Evolutionary conservation across 2,888 invertebrate species (phyloP).

Genomic region (Philhelius pedissequus): DNA sequence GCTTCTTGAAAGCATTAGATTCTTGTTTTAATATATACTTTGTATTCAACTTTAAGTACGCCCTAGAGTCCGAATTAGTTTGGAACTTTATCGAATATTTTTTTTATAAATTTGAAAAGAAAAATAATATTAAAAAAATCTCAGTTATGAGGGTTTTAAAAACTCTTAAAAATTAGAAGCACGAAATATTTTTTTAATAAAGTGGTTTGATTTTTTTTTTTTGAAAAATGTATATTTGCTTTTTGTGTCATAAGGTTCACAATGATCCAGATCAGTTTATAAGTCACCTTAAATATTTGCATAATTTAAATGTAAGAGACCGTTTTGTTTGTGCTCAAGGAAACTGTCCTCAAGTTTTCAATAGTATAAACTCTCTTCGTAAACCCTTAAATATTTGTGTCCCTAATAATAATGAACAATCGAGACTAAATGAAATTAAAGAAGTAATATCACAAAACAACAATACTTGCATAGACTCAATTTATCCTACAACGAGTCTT

Average conservation of each 20-base stretch:
- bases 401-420: background rate
- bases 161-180: background rate
- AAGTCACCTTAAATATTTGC: background rate
- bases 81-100: background rate
- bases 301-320: background rate
- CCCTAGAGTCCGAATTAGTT: background rate
- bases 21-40: background rate
- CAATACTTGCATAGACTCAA: background rate
- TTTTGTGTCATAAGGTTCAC: background rate
- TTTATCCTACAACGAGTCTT: background rate
- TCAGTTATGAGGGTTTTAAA: background rate
- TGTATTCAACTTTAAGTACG: background rate
- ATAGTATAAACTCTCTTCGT: background rate
- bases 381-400: background rate
- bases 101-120: background rate
- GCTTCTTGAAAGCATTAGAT: background rate
- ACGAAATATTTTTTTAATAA: background rate
- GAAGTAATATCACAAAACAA: background rate
- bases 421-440: background rate
- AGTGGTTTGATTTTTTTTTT: background rate
- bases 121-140: background rate
- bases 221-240: background rate
- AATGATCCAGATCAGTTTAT: background rate
- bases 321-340: background rate
- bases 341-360: background rate